Base-by-base conservation (phyloP, 2,113 vertebrate genomes). In the Sylvietta virens region DNA sequence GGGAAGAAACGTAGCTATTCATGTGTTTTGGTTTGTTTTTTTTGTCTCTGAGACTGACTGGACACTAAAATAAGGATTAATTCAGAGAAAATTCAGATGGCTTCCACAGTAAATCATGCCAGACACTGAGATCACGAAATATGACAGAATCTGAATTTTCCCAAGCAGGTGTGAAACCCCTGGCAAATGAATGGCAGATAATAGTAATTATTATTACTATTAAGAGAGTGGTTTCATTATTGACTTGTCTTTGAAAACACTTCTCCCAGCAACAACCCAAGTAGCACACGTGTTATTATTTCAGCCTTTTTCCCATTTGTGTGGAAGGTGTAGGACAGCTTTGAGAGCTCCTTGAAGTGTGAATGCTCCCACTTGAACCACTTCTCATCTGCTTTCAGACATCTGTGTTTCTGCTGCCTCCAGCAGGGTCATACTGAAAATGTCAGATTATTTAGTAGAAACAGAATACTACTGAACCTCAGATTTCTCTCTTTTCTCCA, bases 331-430 rank as follows among this genome's bases (percentile, higher is more conserved):
- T 27, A 33, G 30, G 74, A 60, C 19, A 50, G 61, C 85, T 71
- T 60, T 56, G 47, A 86, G 93, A 92, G 37, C 70, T 76, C 67
- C 61, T 58, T 45, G 24, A 72, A 60, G 48, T 61, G 47, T 48
- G 45, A 56, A 64, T 6, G 6, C 3, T 7, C 22, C 35, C 2
- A 13, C 42, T 53, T 17, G 4, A 57, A 58, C 66, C 9, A 5
- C 40, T 94, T 69, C 50, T 92, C 1, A 14, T 31, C 82, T 92
- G 77, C 53, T 77, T 87, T 72, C 57, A 81, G 80, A 97, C 95
- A 92, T 81, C 96, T 48, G 47, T 66, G 74, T 81, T 87, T 92
- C 72, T 97, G 89, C 89, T 97, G 92, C 90, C 70, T 90, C 90
- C 88, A 94, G 64, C 81, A 92, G 76, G 81, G 74, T 82, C 79